Percentiles rank a stretch among this genome's conserved stretches.
Conservation (phyloP, 2,888 invertebrate species). For the Allophyes oxyacanthae region DNA sequence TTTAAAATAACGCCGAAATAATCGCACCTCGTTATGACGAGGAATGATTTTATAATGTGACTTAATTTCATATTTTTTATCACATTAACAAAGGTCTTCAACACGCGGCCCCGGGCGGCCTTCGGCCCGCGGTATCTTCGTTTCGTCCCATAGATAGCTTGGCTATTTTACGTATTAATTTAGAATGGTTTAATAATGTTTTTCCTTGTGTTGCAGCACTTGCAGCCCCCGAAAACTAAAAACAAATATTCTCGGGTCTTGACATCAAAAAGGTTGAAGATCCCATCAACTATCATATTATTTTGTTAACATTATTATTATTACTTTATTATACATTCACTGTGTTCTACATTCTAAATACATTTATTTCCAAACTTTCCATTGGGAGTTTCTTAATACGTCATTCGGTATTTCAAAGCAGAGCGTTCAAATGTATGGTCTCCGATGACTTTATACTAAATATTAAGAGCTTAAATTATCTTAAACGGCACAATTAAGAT, state of each 20-base stretch:
- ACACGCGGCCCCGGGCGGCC: too few relatives aligned
- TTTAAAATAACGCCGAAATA: conserved; percentile 41
- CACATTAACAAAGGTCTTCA: conserved; percentile 18
- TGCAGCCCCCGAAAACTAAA: too few relatives aligned
- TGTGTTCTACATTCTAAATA: neutral
- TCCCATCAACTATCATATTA: too few relatives aligned
- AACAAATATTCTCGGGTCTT: too few relatives aligned
- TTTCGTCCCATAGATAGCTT: too few relatives aligned
- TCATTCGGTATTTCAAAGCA: conserved; percentile 47
- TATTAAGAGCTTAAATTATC: conserved; percentile 70
- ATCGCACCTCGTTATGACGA: conserved; percentile 37
- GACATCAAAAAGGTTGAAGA: too few relatives aligned
- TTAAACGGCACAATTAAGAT: conserved; percentile 78
- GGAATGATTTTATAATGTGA: conserved; percentile 47
- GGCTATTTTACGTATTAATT: too few relatives aligned
- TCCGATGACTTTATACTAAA: conserved; percentile 68
- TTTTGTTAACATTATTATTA: conserved; percentile 17
- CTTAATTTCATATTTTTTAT: conserved; percentile 27
- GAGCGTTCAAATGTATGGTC: conserved; percentile 57
- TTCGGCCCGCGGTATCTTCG: too few relatives aligned
- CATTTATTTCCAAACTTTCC: conserved; percentile 27
- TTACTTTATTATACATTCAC: conserved; percentile 16
- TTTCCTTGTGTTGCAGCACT: too few relatives aligned
- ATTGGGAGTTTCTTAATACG: conserved; percentile 24
- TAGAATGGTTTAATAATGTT: too few relatives aligned